Percentiles rank a stretch among this genome's conserved stretches.
phyloP scores from a whole-genome alignment of 2,113 vertebrate species.

The Sminthopsis crassicaudata region DNA sequence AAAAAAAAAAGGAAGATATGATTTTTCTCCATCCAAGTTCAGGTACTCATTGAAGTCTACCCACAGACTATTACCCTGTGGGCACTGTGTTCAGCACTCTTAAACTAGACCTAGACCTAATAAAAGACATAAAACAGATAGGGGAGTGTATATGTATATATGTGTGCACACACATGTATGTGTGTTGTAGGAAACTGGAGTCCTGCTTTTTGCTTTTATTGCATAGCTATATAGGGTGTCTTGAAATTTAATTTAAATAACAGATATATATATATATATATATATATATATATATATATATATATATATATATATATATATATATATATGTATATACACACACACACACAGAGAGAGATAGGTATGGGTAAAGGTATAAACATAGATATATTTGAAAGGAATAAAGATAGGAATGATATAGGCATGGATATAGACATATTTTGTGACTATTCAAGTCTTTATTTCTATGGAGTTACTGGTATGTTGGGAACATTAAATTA shows the following conservation, averaged over 20 bases:
- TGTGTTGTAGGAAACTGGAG: conserved; percentile 87
- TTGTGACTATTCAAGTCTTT: conserved; percentile 40
- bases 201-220: conserved; percentile 90
- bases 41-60: neutral
- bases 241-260: conserved; percentile 87
- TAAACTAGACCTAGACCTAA: neutral
- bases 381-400: neutral
- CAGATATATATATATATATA: neutral
- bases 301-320: neutral
- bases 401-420: neutral
- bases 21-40: neutral
- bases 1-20: neutral
- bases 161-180: neutral
- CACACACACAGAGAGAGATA: neutral
- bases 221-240: conserved; percentile 85
- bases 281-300: neutral
- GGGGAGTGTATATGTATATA: neutral
- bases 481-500: neutral
- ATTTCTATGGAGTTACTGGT: conserved; percentile 43
- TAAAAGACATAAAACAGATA: neutral
- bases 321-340: too few species aligned
- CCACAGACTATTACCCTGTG: neutral
- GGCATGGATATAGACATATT: neutral
- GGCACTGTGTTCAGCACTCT: neutral
- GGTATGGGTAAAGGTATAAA: neutral